phyloP scores from a whole-genome alignment of 2,797 vertebrate species.

The Mormyrops attenuatus region DNA sequence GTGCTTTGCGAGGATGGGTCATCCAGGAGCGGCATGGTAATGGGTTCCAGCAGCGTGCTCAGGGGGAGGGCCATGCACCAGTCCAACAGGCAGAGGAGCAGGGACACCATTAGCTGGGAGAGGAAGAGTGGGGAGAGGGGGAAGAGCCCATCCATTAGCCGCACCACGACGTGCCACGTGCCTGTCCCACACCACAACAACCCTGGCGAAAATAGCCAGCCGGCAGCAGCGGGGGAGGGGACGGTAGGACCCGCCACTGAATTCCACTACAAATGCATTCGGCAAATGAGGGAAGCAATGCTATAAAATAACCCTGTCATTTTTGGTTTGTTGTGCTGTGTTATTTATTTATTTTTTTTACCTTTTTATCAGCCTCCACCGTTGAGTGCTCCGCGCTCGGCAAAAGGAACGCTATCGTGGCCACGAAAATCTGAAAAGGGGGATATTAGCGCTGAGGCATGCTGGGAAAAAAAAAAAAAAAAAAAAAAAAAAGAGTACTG shows the following conservation, averaged over 20 bases:
- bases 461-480: not conserved
- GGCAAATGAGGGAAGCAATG: constrained; percentile 41
- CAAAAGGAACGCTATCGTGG: constrained; percentile 92
- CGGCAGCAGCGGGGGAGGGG: not conserved
- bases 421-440: constrained; percentile 84
- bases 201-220: constrained; percentile 12
- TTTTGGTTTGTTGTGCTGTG: constrained; percentile 20
- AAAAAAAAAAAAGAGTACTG: not conserved
- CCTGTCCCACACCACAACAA: not conserved
- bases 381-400: constrained; percentile 88
- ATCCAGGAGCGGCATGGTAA: constrained; percentile 71
- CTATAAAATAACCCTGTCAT: not conserved
- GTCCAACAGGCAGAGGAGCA: constrained; percentile 91
- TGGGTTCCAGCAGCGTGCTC: constrained; percentile 77
- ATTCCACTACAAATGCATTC: constrained; percentile 56
- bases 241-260: constrained; percentile 28
- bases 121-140: not conserved
- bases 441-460: constrained; percentile 17
- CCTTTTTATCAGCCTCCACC: constrained; percentile 94
- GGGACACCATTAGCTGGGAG: constrained; percentile 83
- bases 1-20: constrained; percentile 69
- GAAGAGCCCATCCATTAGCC: constrained; percentile 11
- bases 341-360: constrained; percentile 44
- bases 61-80: constrained; percentile 94
- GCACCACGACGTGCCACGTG: not conserved